A percentile compares a stretch with the other conserved stretches of the same genome.
phyloP scores from a whole-genome alignment of 2,113 vertebrate genomes.

The Sitta europaea region DNA sequence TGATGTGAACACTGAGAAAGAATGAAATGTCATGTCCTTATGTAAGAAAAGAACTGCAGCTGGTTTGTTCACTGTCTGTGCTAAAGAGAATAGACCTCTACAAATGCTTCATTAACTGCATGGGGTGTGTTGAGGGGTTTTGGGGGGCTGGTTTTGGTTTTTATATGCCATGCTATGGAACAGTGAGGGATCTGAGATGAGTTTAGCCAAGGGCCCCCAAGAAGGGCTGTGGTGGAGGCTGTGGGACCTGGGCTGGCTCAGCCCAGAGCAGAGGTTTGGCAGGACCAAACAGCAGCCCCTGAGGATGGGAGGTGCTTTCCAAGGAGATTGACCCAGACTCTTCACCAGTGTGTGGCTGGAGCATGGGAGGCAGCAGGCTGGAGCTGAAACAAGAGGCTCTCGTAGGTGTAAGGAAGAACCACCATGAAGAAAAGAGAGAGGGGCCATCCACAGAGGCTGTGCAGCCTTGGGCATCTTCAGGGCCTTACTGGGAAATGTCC shows the following conservation, averaged over 20 bases:
- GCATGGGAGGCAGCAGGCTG: neutral
- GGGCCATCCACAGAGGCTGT: neutral
- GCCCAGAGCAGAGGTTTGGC: neutral
- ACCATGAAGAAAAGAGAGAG: rapidly evolving
- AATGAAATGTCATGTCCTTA: neutral
- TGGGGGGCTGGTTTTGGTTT: neutral
- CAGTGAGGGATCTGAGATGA: neutral
- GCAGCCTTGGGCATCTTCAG: neutral
- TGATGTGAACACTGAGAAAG: neutral
- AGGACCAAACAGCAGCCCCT: neutral
- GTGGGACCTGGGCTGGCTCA: neutral
- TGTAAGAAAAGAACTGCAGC: neutral
- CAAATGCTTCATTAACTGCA: neutral
- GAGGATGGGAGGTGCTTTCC: neutral
- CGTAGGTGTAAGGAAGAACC: neutral
- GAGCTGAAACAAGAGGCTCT: neutral
- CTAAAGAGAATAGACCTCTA: neutral
- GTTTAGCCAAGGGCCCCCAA: rapidly evolving
- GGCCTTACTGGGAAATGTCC: neutral
- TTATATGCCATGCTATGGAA: neutral
- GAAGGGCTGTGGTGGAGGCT: neutral
- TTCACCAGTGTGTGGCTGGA: rapidly evolving
- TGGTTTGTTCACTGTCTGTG: neutral
- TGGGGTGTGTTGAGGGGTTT: neutral
- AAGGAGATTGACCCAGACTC: neutral